Conservation (phyloP, 2,113 vertebrate genomes). For the Hymenochirus boettgeri region DNA sequence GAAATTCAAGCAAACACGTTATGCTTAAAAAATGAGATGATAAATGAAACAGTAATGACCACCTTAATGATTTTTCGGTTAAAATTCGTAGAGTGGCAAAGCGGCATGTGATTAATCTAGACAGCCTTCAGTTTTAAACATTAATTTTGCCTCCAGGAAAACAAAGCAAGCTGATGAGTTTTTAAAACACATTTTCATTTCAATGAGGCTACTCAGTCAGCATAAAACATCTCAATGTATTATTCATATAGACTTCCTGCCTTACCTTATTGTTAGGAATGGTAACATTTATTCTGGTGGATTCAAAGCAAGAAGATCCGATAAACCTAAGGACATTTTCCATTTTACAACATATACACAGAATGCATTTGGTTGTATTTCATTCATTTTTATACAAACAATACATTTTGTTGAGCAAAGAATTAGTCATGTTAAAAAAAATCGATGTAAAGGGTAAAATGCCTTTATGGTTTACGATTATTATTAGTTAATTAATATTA, state of each 20-base stretch:
- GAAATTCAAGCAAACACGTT: neutral
- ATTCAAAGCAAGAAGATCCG: slow-evolving; percentile 44
- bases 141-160: slow-evolving; percentile 37
- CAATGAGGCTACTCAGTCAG: slow-evolving; percentile 37
- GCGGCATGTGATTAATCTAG: slow-evolving; percentile 24
- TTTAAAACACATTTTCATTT: slow-evolving; percentile 34
- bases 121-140: slow-evolving; percentile 27
- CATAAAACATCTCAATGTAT: slow-evolving; percentile 57
- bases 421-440: no score
- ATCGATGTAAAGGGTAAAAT: no score
- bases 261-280: slow-evolving; percentile 41
- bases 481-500: no score
- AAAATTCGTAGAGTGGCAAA: slow-evolving; percentile 15
- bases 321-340: slow-evolving; percentile 46
- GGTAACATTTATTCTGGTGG: slow-evolving; percentile 48
- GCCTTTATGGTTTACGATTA: no score
- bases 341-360: slow-evolving; percentile 26
- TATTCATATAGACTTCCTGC: slow-evolving; percentile 48
- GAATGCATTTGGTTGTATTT: slow-evolving; percentile 42
- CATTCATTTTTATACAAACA: slow-evolving; percentile 45
- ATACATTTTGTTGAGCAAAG: slow-evolving; percentile 41
- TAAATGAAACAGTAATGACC: slow-evolving; percentile 21
- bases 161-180: slow-evolving; percentile 37
- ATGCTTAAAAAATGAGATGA: slow-evolving; percentile 19
- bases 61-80: slow-evolving; percentile 24